These are phyloP conservation scores for Alces alces DNA, from an alignment of 2,113 vertebrate genomes.

Conservation along the genomic window DNA sequence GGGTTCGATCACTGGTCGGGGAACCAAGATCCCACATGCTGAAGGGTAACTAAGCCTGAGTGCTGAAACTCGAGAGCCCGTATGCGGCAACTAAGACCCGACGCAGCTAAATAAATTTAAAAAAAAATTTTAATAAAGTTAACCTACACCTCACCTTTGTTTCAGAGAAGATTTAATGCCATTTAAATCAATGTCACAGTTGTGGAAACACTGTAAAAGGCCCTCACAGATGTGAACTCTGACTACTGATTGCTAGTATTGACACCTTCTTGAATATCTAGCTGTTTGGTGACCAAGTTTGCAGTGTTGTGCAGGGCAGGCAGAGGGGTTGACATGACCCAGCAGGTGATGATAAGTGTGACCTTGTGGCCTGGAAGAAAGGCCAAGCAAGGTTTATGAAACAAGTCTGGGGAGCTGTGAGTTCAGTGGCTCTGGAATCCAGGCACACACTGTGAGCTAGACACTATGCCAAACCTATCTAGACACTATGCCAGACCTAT, in stretches of 20 bases:
- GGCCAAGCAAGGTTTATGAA: neutral
- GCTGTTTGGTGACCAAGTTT: neutral
- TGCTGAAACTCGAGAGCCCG: neutral
- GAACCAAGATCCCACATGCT: neutral
- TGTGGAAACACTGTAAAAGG: neutral
- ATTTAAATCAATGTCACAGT: neutral
- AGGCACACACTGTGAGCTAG: neutral
- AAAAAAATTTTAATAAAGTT: no score
- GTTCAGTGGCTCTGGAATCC: neutral
- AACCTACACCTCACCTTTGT: neutral
- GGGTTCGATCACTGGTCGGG: neutral
- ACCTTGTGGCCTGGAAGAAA: neutral
- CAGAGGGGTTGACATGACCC: neutral
- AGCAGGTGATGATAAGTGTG: neutral
- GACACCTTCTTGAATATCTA: neutral
- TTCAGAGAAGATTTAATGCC: neutral
- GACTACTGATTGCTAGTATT: no score
- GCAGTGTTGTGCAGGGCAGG: neutral
- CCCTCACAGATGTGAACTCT: neutral
- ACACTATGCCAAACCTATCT: neutral
- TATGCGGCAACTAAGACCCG: rapidly evolving
- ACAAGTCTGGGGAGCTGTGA: neutral
- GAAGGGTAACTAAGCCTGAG: neutral
- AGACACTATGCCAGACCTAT: neutral
- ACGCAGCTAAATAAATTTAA: neutral